Conservation (phyloP, 2,113 vertebrate species). For the Beaufortia kweichowensis region DNA sequence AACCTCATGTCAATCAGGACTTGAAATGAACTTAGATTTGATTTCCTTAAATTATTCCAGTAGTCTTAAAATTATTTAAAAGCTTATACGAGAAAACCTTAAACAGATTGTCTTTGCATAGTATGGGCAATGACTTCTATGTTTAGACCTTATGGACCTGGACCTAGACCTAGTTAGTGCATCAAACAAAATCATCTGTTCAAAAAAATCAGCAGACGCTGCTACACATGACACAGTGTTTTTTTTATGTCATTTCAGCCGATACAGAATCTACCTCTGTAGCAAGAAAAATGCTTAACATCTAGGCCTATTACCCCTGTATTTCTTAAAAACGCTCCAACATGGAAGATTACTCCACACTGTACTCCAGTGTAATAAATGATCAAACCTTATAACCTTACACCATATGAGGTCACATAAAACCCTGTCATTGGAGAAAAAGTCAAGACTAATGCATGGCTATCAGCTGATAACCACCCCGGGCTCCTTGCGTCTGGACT, state of each 20-base stretch:
- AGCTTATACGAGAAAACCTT: conserved; percentile 9
- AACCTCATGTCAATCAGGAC: conserved; percentile 13
- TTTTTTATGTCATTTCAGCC: background rate
- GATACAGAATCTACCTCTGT: background rate
- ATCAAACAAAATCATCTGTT: background rate
- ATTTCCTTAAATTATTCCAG: conserved; percentile 12
- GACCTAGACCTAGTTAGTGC: conserved; percentile 25
- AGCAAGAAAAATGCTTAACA: conserved; percentile 7
- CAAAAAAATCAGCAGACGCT: background rate
- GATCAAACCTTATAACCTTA: background rate
- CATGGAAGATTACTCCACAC: background rate
- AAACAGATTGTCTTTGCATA: conserved; percentile 23
- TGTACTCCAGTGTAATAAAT: background rate
- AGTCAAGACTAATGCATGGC: conserved; percentile 6
- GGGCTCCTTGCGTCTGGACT: conserved; percentile 51
- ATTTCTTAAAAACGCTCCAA: conserved; percentile 1
- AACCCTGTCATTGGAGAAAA: background rate
- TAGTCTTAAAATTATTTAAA: background rate
- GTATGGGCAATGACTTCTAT: background rate
- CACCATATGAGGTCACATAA: background rate
- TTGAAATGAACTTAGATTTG: conserved; percentile 1
- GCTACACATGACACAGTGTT: background rate
- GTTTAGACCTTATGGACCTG: background rate
- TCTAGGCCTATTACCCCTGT: background rate
- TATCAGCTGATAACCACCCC: conserved; percentile 32